A percentile compares a stretch with the other conserved stretches of the same genome.
These are phyloP conservation scores for Cyclophora punctaria DNA, from an alignment of 2,888 invertebrate species.

Conservation along the genomic window DNA sequence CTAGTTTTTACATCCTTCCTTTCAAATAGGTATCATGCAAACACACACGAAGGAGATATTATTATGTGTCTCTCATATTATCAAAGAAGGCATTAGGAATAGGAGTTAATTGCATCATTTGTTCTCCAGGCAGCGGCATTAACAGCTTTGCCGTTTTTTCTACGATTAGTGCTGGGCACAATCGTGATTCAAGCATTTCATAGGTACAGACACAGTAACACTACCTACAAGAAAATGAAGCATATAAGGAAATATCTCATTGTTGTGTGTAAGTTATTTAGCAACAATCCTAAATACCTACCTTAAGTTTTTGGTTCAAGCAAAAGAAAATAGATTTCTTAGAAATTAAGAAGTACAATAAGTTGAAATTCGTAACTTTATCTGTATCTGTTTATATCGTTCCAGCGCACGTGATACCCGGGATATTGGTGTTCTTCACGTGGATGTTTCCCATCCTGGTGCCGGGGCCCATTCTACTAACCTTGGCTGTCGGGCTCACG, in stretches of 20 bases:
- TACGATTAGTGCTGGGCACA: conserved; percentile 56
- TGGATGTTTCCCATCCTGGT: conserved; percentile 40
- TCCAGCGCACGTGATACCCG: conserved; percentile 72
- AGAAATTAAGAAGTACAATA: too few relatives aligned
- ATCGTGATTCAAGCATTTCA: conserved; percentile 53
- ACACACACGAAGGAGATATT: too few relatives aligned
- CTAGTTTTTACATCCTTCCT: too few relatives aligned
- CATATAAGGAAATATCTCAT: conserved; percentile 56
- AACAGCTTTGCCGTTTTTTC: conserved; percentile 58
- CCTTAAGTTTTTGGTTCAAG: too few relatives aligned
- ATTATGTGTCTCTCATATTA: too few relatives aligned
- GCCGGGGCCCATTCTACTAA: conserved; percentile 53
- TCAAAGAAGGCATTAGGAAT: too few relatives aligned
- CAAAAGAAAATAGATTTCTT: not conserved
- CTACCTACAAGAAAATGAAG: conserved; percentile 35
- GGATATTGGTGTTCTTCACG: conserved; percentile 45
- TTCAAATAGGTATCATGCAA: too few relatives aligned
- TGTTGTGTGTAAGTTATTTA: conserved; percentile 57
- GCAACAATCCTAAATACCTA: too few relatives aligned
- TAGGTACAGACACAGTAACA: conserved; percentile 45
- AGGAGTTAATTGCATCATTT: not conserved
- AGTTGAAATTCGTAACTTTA: too few relatives aligned
- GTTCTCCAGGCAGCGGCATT: conserved; percentile 49
- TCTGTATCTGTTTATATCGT: conserved; percentile 1
- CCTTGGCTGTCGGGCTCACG: conserved; percentile 66